Percentiles rank a stretch among this genome's conserved stretches.
These are phyloP conservation scores for Cepaea hortensis DNA, from an alignment of 2,888 invertebrate genomes.

Conservation along the genomic window DNA sequence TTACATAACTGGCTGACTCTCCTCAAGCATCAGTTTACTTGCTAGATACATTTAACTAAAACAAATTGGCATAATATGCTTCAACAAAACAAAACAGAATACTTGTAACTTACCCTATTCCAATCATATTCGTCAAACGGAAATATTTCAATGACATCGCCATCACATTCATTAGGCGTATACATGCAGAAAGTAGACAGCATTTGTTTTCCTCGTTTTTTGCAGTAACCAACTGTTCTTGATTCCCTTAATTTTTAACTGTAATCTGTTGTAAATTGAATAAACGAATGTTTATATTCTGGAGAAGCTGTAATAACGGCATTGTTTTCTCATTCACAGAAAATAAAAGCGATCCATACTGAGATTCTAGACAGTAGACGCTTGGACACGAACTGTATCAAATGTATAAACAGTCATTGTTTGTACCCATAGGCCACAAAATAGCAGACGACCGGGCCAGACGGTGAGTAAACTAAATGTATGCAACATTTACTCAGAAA, in stretches of 20 bases:
- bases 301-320: too few relatives aligned
- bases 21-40: too few relatives aligned
- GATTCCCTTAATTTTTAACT: too few relatives aligned
- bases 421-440: neutral
- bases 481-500: neutral
- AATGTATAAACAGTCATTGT: neutral
- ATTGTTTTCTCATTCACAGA: neutral
- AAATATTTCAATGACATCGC: conserved; percentile 65
- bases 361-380: neutral
- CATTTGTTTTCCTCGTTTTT: too few relatives aligned
- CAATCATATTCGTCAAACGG: conserved; percentile 67
- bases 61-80: too few relatives aligned
- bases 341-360: neutral
- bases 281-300: too few relatives aligned
- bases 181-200: neutral
- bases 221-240: too few relatives aligned
- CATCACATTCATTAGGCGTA: conserved; percentile 54
- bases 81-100: neutral
- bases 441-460: neutral
- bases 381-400: neutral
- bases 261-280: too few relatives aligned
- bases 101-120: conserved; percentile 58
- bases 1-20: too few relatives aligned
- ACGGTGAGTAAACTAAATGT: neutral
- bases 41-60: too few relatives aligned